Base-by-base conservation (phyloP, 1,140 invertebrate species). In the Brachionus paranguensis region DNA sequence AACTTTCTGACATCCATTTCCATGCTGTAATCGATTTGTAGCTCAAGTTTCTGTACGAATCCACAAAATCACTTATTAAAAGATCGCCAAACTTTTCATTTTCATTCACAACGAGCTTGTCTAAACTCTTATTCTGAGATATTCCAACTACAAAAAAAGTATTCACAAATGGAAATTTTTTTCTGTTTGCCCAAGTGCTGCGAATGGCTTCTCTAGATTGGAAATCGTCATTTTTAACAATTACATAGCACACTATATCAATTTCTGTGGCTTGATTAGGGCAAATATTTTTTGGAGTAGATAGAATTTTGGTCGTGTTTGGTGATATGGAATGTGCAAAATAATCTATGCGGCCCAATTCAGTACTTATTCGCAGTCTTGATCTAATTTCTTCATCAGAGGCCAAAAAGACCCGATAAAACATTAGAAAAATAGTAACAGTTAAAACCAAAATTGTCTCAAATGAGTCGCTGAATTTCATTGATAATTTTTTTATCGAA, bases 1-100 rank as follows among this genome's bases (percentile, higher is more conserved):
- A 68, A 33, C n/a, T 68, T 37, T 68, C 11, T n/a, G 65, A 68
- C 11, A 68, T 68, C 65, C 65, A 68, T 68, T 68, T 68, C 65
- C 65, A 68, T 24, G 65, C 65, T 33, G 27, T 33, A 5, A 68
- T 68, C 33, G 65, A 68, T 41, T 41, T 68, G 8, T 33, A 29
- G 24, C 65, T 68, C 14, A n/a, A 14, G 20, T 68, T 68, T 68
- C 65, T 12, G 24, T 14, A 33, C 27, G 12, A 7, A 12, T 68
- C 65, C 11, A 68, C 3, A 68, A 68, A 68, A 33, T 68, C 33
- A n/a, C 65, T 11, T 7, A 33, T 14, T 33, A 68, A 68, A 68
- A 68, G 8, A 33, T 68, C 65, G 12, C 65, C 65, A 68, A 33
- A 68, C 17, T 14, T 29, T 33, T 68, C 65, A 33, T 68, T 68